These are phyloP conservation scores for Crambe crambe DNA, from an alignment of 37 sponge, comb jelly and placozoan genomes.

Conservation along the genomic window DNA sequence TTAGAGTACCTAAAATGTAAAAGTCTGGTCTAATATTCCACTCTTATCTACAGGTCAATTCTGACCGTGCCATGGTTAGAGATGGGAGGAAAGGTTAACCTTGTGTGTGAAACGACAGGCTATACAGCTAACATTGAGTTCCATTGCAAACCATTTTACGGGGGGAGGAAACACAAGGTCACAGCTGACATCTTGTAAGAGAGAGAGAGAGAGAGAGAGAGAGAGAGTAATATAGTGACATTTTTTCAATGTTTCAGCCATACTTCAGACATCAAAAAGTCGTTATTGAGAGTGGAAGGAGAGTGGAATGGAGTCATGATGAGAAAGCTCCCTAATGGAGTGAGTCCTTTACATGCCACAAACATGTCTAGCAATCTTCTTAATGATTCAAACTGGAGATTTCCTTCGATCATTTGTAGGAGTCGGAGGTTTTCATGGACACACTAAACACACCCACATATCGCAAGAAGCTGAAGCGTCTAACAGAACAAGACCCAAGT, in stretches of 20 bases:
- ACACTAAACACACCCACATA: conserved; percentile 72
- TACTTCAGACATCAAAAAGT: conserved; percentile 65
- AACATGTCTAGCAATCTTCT: neutral
- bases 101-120: conserved; percentile 88
- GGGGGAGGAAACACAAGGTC: conserved; percentile 85
- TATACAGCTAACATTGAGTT: conserved; percentile 89
- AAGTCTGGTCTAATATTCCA: too few species aligned
- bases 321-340: conserved; percentile 75
- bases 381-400: neutral
- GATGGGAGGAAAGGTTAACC: conserved; percentile 87
- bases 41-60: too few species aligned
- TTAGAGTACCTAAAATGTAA: too few species aligned
- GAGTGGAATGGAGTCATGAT: conserved; percentile 98
- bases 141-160: conserved; percentile 98
- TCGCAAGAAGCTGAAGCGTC: conserved; percentile 81
- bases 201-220: neutral
- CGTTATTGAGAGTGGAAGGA: conserved; percentile 85
- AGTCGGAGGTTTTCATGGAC: conserved; percentile 88
- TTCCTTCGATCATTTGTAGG: conserved; percentile 13
- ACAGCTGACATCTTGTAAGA: conserved; percentile 80
- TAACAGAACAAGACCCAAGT: conserved; percentile 64
- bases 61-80: conserved; percentile 97
- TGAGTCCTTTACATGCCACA: neutral
- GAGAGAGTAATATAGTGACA: neutral
- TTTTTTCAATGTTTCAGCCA: conserved; percentile 50